Conservation (phyloP, 2,113 vertebrate species). For the Leucopternis melanops region DNA sequence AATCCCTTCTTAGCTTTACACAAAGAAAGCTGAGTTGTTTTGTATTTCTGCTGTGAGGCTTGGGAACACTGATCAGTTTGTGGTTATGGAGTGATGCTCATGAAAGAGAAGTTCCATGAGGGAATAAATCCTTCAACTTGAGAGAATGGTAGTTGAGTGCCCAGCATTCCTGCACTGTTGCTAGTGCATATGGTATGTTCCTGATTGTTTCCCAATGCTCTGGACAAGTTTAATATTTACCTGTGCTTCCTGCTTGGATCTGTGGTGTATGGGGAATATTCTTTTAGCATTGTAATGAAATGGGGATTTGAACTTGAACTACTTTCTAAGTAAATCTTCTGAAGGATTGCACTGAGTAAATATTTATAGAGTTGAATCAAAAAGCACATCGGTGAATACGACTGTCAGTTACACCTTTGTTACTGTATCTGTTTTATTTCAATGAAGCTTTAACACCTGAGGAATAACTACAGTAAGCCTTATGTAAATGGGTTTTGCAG, state of each 20-base stretch:
- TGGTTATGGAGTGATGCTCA: neutral
- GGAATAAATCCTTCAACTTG: neutral
- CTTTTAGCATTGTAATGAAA: neutral
- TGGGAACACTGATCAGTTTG: neutral
- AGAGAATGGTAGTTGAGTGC: neutral
- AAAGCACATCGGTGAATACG: neutral
- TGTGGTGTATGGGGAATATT: neutral
- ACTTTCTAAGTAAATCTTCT: neutral
- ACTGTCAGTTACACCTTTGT: neutral
- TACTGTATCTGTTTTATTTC: constrained; percentile 14
- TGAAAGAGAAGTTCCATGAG: neutral
- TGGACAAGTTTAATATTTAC: neutral
- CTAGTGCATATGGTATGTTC: neutral
- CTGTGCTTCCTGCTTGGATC: neutral
- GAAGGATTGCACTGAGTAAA: constrained; percentile 8
- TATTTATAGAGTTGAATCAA: constrained; percentile 25
- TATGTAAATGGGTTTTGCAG: neutral
- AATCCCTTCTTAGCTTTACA: neutral
- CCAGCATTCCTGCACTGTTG: neutral
- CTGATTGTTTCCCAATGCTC: neutral
- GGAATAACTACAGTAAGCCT: neutral
- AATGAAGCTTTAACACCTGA: neutral
- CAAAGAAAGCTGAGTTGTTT: neutral
- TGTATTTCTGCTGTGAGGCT: neutral
- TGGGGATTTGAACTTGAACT: neutral